These are phyloP conservation scores for Andrena hattorfiana DNA, from an alignment of 2,888 invertebrate species.

Conservation along the genomic window DNA sequence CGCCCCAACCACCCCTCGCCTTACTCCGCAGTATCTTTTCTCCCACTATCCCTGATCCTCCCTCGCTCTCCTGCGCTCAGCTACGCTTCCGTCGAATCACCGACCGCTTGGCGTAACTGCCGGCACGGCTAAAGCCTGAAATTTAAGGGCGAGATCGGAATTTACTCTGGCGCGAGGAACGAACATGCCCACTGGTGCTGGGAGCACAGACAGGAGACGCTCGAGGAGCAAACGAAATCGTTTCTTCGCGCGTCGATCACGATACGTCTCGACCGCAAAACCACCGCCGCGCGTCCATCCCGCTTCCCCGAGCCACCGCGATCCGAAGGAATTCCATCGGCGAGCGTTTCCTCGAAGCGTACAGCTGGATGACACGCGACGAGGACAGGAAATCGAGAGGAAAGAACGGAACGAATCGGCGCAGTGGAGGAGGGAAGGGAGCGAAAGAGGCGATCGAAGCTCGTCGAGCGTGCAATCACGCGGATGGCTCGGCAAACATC, in stretches of 20 bases:
- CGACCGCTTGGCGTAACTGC: conserved; percentile 53
- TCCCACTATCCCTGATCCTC: conserved; percentile 28
- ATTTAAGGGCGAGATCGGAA: conserved; percentile 60
- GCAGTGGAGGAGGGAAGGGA: conserved; percentile 4
- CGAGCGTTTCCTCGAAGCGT: conserved; percentile 43
- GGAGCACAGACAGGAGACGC: no score
- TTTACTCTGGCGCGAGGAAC: conserved; percentile 28
- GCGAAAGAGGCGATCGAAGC: conserved; percentile 74
- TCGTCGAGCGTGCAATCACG: conserved; percentile 79
- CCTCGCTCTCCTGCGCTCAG: not conserved
- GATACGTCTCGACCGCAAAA: conserved; percentile 33
- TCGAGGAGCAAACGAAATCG: no score
- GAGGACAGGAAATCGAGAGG: conserved; percentile 43
- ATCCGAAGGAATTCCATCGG: conserved; percentile 33
- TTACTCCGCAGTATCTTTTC: conserved; percentile 1
- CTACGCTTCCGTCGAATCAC: conserved; percentile 19
- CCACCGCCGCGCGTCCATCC: conserved; percentile 36
- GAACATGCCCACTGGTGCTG: no score
- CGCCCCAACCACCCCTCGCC: not conserved
- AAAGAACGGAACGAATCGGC: conserved; percentile 44
- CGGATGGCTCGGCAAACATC: conserved; percentile 82
- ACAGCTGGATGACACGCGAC: conserved; percentile 8
- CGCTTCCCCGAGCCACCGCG: conserved; percentile 26
- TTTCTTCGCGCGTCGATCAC: not conserved
- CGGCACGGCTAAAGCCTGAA: conserved; percentile 50